Conservation (phyloP, 2,888 invertebrate genomes). For the Trichogramma dendrolimi region DNA sequence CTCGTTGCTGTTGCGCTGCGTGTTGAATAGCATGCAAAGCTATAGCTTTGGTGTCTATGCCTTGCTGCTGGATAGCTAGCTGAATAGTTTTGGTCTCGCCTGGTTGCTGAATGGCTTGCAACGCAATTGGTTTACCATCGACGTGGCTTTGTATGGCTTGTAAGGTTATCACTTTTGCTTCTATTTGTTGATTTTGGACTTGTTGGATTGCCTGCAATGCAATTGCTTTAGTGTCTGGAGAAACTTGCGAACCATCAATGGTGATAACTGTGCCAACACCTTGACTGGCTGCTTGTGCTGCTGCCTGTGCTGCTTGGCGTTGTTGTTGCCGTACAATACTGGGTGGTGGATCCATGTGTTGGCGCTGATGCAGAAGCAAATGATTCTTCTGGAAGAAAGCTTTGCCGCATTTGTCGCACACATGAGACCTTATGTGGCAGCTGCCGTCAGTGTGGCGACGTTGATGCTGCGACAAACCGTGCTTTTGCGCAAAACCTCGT, state of each 20-base stretch:
- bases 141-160: conserved; percentile 46
- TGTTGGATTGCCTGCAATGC: conserved; percentile 33
- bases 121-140: conserved; percentile 14
- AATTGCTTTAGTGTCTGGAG: conserved; percentile 25
- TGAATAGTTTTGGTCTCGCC: conserved; percentile 29
- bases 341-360: conserved; percentile 68
- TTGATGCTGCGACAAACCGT: conserved; percentile 75
- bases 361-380: conserved; percentile 74
- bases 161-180: conserved; percentile 42
- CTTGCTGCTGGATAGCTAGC: conserved; percentile 47
- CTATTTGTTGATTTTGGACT: conserved; percentile 31
- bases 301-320: conserved; percentile 49
- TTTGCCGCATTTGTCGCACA: conserved; percentile 77
- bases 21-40: conserved; percentile 39
- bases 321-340: conserved; percentile 53
- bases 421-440: conserved; percentile 73
- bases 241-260: conserved; percentile 27
- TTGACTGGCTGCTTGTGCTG: conserved; percentile 46
- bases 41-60: conserved; percentile 32
- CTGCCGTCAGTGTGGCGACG: conserved; percentile 76
- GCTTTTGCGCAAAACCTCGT: conserved; percentile 78
- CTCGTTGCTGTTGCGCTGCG: conserved; percentile 48
- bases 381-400: conserved; percentile 85
- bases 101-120: conserved; percentile 32
- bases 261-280: conserved; percentile 17